These are phyloP conservation scores for Drosophila yakuba DNA, from an alignment of 1,140 invertebrate genomes.

Conservation along the genomic window DNA sequence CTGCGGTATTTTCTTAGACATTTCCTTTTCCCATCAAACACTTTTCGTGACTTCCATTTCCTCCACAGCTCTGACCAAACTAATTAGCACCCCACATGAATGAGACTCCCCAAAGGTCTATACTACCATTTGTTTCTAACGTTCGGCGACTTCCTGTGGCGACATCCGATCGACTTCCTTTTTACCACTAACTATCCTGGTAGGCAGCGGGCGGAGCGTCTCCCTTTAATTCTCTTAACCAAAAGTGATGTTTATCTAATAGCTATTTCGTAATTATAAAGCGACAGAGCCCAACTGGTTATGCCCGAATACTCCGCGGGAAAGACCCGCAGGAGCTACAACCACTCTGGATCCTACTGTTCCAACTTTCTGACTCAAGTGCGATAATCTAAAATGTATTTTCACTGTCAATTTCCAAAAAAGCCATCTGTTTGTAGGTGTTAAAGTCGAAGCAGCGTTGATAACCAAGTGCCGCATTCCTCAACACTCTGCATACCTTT, in stretches of 20 bases:
- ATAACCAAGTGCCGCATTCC: slow-evolving; percentile 73
- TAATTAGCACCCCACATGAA: slow-evolving; percentile 71
- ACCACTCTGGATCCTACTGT: slow-evolving; percentile 22
- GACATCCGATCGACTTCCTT: slow-evolving; percentile 67
- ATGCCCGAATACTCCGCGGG: slow-evolving; percentile 58
- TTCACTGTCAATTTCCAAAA: slow-evolving; percentile 45
- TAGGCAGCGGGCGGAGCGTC: slow-evolving; percentile 18
- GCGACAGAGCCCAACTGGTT: slow-evolving; percentile 62
- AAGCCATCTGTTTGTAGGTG: slow-evolving; percentile 51
- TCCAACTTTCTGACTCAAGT: slow-evolving; percentile 34
- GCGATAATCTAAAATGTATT: slow-evolving; percentile 77
- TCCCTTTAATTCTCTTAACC: slow-evolving; percentile 35
- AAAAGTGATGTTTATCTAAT: slow-evolving; percentile 76
- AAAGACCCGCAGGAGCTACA: slow-evolving; percentile 52
- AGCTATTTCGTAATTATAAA: slow-evolving; percentile 66
- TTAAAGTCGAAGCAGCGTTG: slow-evolving; percentile 44
- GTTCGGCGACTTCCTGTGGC: slow-evolving; percentile 67
- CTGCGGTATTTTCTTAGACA: slow-evolving; percentile 26
- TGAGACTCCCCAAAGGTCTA: slow-evolving; percentile 22
- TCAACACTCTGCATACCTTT: slow-evolving; percentile 34
- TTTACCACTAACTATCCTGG: slow-evolving; percentile 60
- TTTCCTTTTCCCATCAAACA: slow-evolving; percentile 43
- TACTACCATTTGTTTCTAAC: slow-evolving; percentile 19
- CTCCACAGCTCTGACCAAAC: slow-evolving; percentile 37
- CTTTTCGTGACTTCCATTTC: slow-evolving; percentile 50